Evolutionary conservation across 2,888 invertebrate genomes (phyloP).

Genomic region (Andrena hattorfiana): DNA sequence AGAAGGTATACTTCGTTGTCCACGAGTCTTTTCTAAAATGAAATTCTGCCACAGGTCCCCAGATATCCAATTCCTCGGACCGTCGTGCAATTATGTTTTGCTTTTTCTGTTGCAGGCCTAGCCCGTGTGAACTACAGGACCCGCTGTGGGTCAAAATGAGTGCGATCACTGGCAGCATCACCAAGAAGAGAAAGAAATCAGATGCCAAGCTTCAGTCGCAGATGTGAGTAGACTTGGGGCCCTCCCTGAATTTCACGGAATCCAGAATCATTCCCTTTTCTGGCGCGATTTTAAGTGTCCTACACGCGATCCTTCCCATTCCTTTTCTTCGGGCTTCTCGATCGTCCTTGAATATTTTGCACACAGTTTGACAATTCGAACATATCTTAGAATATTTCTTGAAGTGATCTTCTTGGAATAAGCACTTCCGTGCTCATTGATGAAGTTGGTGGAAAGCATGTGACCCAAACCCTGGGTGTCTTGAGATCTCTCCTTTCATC

Average conservation of each 20-base stretch:
- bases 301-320: neutral
- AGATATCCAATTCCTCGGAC: neutral
- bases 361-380: no score
- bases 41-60: neutral
- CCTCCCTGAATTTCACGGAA: neutral
- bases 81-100: neutral
- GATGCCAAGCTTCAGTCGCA: constrained; percentile 88
- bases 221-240: constrained; percentile 85
- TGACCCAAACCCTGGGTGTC: no score
- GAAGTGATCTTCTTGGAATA: no score
- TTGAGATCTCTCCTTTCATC: no score
- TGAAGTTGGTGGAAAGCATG: no score
- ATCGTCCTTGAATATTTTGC: no score
- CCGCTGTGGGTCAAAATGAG: constrained; percentile 95
- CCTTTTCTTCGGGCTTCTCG: no score
- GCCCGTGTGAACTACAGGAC: constrained; percentile 96
- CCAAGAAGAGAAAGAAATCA: constrained; percentile 88
- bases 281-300: neutral
- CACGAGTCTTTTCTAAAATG: neutral
- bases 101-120: constrained; percentile 90
- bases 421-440: no score
- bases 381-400: no score
- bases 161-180: constrained; percentile 89
- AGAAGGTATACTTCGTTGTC: neutral
- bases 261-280: neutral